Base-by-base conservation (phyloP, 1,140 invertebrate species). In the Drosophila aff. region DNA sequence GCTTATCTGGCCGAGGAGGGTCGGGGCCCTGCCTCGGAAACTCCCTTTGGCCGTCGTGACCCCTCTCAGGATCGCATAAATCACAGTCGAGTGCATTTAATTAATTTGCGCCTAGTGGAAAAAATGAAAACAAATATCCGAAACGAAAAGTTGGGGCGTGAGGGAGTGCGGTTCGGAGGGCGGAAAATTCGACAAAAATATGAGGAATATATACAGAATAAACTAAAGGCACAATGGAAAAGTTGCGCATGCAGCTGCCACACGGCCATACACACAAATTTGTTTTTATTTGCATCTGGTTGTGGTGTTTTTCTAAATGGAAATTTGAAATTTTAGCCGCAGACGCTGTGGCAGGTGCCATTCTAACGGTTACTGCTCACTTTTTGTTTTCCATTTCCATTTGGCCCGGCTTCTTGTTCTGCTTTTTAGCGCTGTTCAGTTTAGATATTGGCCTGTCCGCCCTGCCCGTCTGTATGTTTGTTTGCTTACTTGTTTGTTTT, bases 61-160 rank as follows among this genome's bases (percentile, higher is more conserved):
- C 41, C 58, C 40, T 63, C 28, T 63, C 61, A 44, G 58, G 59
- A 78, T 58, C 69, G 63, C 63, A 80, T 80, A 80, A 80, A 80
- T 80, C 78, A 80, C 78, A 80, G 78, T 68, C 76, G 78, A 80
- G 69, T 80, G 78, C 76, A 79, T 80, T 80, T 80, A 80, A 80
- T 80, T 80, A 80, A 80, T 80, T 80, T 80, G 62, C 31, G 59
- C 58, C 77, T 75, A 63, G 72, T 75, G 63, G 72, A 59, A 60
- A 78, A 71, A 78, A 63, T 43, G 23, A 66, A 76, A 76, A 76
- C 57, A 76, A 53, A 78, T 78, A 76, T 58, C 26, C 18, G 58
- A 64, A 76, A 55, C 28, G 55, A 60, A 57, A 52, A 59, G 53
- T 77, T 73, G 44, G 41, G 69, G 31, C 55, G 49, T 44, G n/a